Conservation (phyloP, 2,113 vertebrate species). For the Rutilus rutilus region DNA sequence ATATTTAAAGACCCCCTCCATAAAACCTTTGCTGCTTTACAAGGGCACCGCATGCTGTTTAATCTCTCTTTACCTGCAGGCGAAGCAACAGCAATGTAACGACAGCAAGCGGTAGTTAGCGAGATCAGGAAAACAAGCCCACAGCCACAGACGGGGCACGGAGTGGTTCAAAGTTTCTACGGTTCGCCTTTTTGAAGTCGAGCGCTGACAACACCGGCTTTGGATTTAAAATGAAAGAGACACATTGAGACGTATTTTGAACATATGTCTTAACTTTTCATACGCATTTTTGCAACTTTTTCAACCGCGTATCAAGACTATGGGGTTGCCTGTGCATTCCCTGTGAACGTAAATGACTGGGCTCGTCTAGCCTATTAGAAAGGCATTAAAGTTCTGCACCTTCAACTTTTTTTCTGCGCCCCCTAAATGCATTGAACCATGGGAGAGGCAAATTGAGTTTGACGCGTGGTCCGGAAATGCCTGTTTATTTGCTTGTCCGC, state of each 20-base stretch:
- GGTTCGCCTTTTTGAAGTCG: constrained; percentile 55
- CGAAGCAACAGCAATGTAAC: constrained; percentile 62
- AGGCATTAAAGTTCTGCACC: constrained; percentile 67
- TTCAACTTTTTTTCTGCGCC: constrained; percentile 60
- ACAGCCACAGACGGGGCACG: constrained; percentile 48
- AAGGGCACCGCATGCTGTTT: constrained; percentile 69
- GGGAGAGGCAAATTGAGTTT: constrained; percentile 73
- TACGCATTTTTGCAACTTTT: constrained; percentile 25
- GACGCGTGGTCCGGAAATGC: constrained; percentile 65
- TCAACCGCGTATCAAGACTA: background rate
- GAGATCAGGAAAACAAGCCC: constrained; percentile 60
- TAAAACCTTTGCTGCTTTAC: constrained; percentile 67
- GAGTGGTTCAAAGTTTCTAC: constrained; percentile 71
- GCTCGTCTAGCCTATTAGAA: constrained; percentile 58
- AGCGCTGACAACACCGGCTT: constrained; percentile 63
- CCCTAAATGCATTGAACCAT: constrained; percentile 61
- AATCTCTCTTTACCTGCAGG: constrained; percentile 79
- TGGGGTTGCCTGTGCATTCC: no score
- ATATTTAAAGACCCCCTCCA: constrained; percentile 79
- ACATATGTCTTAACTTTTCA: constrained; percentile 44
- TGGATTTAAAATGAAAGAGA: constrained; percentile 54
- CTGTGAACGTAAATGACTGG: background rate
- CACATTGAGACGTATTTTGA: constrained; percentile 54
- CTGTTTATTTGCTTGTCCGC: constrained; percentile 78
- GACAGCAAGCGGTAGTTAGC: constrained; percentile 60